Conservation (phyloP, 2,888 invertebrate species). For the Disparrhopalites patrizii region DNA sequence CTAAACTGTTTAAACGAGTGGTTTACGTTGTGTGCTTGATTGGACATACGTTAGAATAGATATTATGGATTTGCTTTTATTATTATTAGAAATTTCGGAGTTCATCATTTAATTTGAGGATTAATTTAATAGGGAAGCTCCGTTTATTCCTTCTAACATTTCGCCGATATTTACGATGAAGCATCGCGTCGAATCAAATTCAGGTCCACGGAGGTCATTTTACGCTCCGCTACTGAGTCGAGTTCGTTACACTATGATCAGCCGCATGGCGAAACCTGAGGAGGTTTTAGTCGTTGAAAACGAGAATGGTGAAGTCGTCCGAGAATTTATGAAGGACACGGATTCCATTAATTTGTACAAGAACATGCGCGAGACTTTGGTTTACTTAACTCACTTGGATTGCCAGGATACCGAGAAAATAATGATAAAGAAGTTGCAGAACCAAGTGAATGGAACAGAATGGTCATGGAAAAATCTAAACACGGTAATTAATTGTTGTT, state of each 20-base stretch:
- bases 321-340: slow-evolving; percentile 99
- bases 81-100: too few relatives aligned
- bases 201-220: slow-evolving; percentile 59
- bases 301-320: slow-evolving; percentile 98
- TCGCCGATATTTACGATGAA: slow-evolving; percentile 11
- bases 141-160: slow-evolving; percentile 30
- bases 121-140: slow-evolving; percentile 36
- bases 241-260: slow-evolving; percentile 86
- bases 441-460: slow-evolving; percentile 96
- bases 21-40: background rate
- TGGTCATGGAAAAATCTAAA: slow-evolving; percentile 99
- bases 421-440: slow-evolving; percentile 97
- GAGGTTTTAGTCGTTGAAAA: slow-evolving; percentile 99
- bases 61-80: background rate
- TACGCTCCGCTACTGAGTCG: slow-evolving; percentile 78
- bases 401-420: slow-evolving; percentile 96
- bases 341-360: slow-evolving; percentile 99
- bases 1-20: too few relatives aligned
- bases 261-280: slow-evolving; percentile 99
- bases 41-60: background rate
- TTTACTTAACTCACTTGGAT: slow-evolving; percentile 98
- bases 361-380: slow-evolving; percentile 96
- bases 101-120: slow-evolving; percentile 8
- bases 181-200: slow-evolving; percentile 12
- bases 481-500: slow-evolving; percentile 59